Evolutionary conservation across 2,113 vertebrate genomes (phyloP).

Genomic region (Macaca nemestrina): DNA sequence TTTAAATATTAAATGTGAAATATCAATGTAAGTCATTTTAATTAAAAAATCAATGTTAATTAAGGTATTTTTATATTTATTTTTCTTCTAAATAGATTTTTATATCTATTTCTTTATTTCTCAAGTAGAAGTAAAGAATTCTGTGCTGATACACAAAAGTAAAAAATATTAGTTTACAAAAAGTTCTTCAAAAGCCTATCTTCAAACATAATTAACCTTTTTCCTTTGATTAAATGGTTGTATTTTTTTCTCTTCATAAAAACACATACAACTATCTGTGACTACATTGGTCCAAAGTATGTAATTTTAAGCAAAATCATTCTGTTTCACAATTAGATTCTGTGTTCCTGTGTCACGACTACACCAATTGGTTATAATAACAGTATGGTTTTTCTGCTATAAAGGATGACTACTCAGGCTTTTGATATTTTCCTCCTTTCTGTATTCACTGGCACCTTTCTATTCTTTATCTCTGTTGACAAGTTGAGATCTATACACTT

Average conservation of each 20-base stretch:
- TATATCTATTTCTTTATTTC: constrained; percentile 3
- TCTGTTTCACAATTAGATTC: neutral
- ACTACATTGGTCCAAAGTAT: neutral
- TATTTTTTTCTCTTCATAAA: neutral
- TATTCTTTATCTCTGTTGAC: neutral
- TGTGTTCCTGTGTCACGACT: neutral
- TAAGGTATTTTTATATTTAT: neutral
- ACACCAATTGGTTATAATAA: neutral
- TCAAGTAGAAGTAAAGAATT: neutral
- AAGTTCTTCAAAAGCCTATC: neutral
- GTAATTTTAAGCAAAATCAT: neutral
- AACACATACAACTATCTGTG: neutral
- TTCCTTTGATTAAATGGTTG: neutral
- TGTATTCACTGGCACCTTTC: neutral
- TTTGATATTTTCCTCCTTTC: neutral
- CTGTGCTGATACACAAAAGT: neutral
- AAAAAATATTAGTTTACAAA: neutral
- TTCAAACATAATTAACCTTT: neutral
- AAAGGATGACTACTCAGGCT: neutral
- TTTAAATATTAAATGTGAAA: neutral
- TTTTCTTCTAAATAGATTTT: neutral
- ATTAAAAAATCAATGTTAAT: neutral
- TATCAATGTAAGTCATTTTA: neutral
- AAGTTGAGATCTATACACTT: neutral
- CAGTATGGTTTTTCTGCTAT: neutral